Base-by-base conservation (phyloP, 53 echinoderm and acorn worm genomes). In the Paracentrotus lividus region DNA sequence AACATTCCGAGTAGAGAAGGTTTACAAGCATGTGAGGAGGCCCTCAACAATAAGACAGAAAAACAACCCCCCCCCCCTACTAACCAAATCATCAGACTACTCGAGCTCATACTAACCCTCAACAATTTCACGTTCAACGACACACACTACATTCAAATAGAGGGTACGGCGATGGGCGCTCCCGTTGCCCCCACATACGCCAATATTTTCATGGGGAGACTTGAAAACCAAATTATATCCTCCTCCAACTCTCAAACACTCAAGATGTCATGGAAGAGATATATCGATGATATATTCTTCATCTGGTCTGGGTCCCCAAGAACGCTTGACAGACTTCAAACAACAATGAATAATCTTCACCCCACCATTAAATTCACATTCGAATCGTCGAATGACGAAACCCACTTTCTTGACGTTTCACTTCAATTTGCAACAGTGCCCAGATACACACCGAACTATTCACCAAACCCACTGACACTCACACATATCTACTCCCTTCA, bases 401-500 rank as follows among this genome's bases (percentile, higher is more conserved):
- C 20, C 16, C 57, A 57, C 20, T 57, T 57, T 3, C 57, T 57
- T 14, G 57, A 57, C 21, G 57, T 57, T 3, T 57, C 57, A 18
- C 57, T 57, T 20, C 8, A 57, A 57, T 21, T 55, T 2, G n/a
- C n/a, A 10, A 57, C 20, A 15, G 3, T 4, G 0, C 57, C 57
- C 57, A 57, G 3, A 57, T 86, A 49, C 6, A 86, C 3, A 93
- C 87, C 29, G 54, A 86, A 60, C 31, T 93, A 2, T 66, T 43
- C 93, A 93, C 85, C 9, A 93, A 93, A 65, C 93, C 93, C 15
- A 93, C 93, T 21, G 68, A 93, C 88, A 34, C 93, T 0, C 94
- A 94, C 44, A 44, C 55, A 18, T 94, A 88, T 42, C 89, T 94
- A 3, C 88, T 88, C 8, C 88, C 94, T 23, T 51, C 88, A 34